Base-by-base conservation (phyloP, 2,113 vertebrate species). In the Cinclus mexicanus region DNA sequence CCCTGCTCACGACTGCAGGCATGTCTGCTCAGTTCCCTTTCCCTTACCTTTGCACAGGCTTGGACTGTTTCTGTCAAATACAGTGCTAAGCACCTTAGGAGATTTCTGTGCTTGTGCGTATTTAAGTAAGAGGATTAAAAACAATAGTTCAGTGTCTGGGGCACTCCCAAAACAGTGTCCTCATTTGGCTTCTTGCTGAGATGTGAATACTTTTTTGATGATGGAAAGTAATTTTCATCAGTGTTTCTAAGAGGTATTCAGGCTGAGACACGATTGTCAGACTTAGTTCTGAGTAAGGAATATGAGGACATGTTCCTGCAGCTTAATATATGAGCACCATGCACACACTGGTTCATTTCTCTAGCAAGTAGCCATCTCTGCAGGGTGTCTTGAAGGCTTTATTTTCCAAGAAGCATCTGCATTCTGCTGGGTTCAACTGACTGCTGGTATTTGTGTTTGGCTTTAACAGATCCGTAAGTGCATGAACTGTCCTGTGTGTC, bases 51-150 rank as follows among this genome's bases (percentile, higher is more conserved):
- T 93, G 79, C 71, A 81, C 42, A 71, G 76, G n/a, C 88, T 53
- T 3, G 76, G 88, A 56, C 78, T 95, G 83, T 82, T 92, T 63
- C 92, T 92, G 88, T 84, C 76, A 81, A 81, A 75, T 56, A 15
- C 63, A 25, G 17, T 0, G 3, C 83, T 97, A 94, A 97, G 96
- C 83, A 93, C 93, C 93, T 94, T 95, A 95, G 89, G 93, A 97
- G 90, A 83, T 96, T 95, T 92, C 83, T 89, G 92, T 75, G 69
- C 83, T 89, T 87, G 61, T 84, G 72, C 28, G 4, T 75, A 77
- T 94, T 95, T 93, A 75, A 86, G 79, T 83, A 96, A 96, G 93
- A 94, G 83, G 93, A 94, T 95, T 96, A 93, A 94, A 96, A 86
- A 77, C 88, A 90, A 89, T 90, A 93, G 41, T 65, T 92, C 72